Percentiles rank a stretch among this genome's conserved stretches.
Conservation (phyloP, 2,888 invertebrate species). For the Eupithecia inturbata region DNA sequence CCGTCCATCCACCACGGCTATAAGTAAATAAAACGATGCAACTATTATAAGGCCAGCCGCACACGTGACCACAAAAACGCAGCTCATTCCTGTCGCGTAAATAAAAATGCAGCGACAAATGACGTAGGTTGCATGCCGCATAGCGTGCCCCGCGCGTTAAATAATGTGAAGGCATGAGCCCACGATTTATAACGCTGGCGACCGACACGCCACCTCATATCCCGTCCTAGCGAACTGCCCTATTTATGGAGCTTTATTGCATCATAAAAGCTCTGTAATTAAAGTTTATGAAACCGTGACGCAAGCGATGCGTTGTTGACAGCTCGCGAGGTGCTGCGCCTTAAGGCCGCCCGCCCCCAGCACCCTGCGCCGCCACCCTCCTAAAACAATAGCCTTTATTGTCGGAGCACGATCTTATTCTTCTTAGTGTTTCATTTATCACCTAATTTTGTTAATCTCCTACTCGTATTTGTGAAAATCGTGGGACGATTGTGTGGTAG, state of each 20-base stretch:
- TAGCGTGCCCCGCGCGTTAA: constrained; percentile 62
- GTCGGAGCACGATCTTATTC: not conserved
- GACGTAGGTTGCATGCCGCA: constrained; percentile 48
- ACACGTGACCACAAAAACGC: constrained; percentile 38
- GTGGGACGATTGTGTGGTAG: not conserved
- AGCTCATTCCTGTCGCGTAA: constrained; percentile 37
- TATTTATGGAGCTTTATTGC: constrained; percentile 56
- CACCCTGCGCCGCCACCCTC: not conserved
- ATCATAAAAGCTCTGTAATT: constrained; percentile 57
- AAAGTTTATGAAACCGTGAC: constrained; percentile 56
- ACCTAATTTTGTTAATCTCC: not conserved
- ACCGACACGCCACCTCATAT: constrained; percentile 54
- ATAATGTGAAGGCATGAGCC: constrained; percentile 61
- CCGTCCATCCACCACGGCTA: constrained; percentile 12
- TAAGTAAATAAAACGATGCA: constrained; percentile 42
- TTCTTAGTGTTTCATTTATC: constrained; percentile 1
- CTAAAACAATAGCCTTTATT: not conserved
- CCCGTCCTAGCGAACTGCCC: constrained; percentile 50
- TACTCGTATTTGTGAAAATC: not conserved
- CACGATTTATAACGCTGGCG: constrained; percentile 54
- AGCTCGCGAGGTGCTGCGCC: constrained; percentile 25
- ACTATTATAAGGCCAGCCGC: constrained; percentile 25
- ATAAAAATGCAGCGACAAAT: constrained; percentile 50
- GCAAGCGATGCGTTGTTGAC: constrained; percentile 44
- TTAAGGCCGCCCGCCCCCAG: not conserved